phyloP scores from a whole-genome alignment of 1,140 invertebrate species.

The Neocloeon triangulifer region DNA sequence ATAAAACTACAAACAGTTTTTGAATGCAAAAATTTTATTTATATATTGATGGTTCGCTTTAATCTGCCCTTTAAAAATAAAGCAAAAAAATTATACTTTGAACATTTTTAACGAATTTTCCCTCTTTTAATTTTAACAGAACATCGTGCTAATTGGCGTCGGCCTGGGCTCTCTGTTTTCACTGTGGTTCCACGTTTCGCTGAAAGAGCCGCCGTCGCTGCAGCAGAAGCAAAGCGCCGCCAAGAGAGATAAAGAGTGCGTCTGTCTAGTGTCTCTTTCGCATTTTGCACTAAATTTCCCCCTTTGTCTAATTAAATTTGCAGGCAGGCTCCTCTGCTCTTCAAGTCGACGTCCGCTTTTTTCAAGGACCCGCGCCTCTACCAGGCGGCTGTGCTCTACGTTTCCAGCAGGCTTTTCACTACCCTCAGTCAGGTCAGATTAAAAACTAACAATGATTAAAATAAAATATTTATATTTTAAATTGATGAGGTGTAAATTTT shows the following conservation, averaged over 20 bases:
- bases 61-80: neutral
- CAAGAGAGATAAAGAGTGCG: conserved; percentile 3
- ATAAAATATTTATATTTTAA: no score
- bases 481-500: no score
- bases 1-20: conserved; percentile 9
- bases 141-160: conserved; percentile 28
- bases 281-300: neutral
- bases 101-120: conserved; percentile 1
- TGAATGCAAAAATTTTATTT: neutral
- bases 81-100: no score
- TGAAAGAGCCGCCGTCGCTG: conserved; percentile 14
- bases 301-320: no score
- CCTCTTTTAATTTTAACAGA: conserved; percentile 18
- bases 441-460: no score
- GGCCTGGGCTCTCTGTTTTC: conserved; percentile 27
- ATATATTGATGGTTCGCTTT: neutral
- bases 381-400: conserved; percentile 33
- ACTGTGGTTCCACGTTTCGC: conserved; percentile 28
- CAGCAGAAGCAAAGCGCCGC: conserved; percentile 9
- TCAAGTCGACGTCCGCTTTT: conserved; percentile 23
- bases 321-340: conserved; percentile 5
- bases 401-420: conserved; percentile 59
- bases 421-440: conserved; percentile 62
- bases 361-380: conserved; percentile 1
- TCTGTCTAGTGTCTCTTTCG: conserved; percentile 6